Percentiles rank a stretch among this genome's conserved stretches.
Conservation (phyloP, 1,140 invertebrate species). For the Bacillus rossius region DNA sequence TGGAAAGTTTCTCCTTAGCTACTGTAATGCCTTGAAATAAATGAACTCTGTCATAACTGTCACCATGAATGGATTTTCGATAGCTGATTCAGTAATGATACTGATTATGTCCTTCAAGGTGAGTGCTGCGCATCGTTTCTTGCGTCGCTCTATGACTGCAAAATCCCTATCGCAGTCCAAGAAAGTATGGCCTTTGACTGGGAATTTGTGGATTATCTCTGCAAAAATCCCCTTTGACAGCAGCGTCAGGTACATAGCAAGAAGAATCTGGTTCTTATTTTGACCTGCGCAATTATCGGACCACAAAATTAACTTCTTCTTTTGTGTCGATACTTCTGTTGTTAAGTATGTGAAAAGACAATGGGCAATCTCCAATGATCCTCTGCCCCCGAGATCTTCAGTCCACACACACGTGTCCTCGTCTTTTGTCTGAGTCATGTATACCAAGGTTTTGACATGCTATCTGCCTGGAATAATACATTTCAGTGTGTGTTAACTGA, state of each 20-base stretch:
- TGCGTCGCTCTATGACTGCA: conserved; percentile 7
- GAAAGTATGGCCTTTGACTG: conserved; percentile 12
- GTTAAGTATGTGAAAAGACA: conserved; percentile 3
- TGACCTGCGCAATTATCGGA: conserved; percentile 8
- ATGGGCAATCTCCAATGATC: no score
- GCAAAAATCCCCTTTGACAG: conserved; percentile 3
- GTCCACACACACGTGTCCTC: not conserved
- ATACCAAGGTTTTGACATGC: conserved; percentile 11
- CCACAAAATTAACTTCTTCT: conserved; percentile 4
- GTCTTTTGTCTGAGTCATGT: conserved; percentile 1
- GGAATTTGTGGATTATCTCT: conserved; percentile 9
- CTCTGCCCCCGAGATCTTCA: no score
- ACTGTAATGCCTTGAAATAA: conserved; percentile 2
- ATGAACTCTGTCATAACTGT: conserved; percentile 4
- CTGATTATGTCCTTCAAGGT: conserved; percentile 7
- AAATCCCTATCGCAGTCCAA: conserved; percentile 7
- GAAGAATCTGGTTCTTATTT: conserved; percentile 10
- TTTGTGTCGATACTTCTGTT: not conserved
- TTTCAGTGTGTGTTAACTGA: conserved; percentile 12
- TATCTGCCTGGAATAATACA: conserved; percentile 14
- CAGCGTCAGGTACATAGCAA: conserved; percentile 4
- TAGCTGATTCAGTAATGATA: not conserved
- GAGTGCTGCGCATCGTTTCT: not conserved
- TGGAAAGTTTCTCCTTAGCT: not conserved
- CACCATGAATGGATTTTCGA: conserved; percentile 8